Base-by-base conservation (phyloP, 2,113 vertebrate genomes). In the Onychostruthus taczanowskii region DNA sequence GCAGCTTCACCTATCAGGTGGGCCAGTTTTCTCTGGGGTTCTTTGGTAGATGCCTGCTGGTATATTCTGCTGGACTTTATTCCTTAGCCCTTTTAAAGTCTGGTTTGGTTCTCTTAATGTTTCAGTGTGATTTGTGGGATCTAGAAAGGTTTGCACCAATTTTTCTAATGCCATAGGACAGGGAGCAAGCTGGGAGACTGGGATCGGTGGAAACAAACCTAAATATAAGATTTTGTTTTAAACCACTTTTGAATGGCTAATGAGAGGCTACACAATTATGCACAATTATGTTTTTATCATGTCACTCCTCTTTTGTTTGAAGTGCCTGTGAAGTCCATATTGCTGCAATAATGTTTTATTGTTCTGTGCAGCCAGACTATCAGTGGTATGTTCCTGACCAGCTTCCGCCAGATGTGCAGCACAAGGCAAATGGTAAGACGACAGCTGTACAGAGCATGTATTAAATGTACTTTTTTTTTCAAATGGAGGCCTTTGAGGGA, bases 391-490 rank as follows among this genome's bases (percentile, higher is more conserved):
- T 97, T 97, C 95, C 95, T 44, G 97, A 97, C 96, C 96, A 95
- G 96, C 87, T 98, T 98, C 98, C 96, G 67, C 98, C 98, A 98
- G 98, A 98, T 97, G 98, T 95, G 89, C 96, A 95, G 93, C 96
- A 91, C 92, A 94, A 97, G 96, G 94, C 97, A 63, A 89, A 96
- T 89, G 97, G 98, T 98, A 97, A 98, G 97, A 94, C 93, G 97
- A 90, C 98, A 98, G 97, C 97, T 97, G 97, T 88, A 91, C 41
- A 43, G 79, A 95, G 55, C 63, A 43, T 88, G 93, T 94, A 96
- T 96, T 96, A 92, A 94, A 94, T 85, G 35, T 49, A 72, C 76
- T 97, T 91, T 94, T 95, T 95, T 84, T 87, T 37, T 27, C 37
- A 84, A 93, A 95, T 89, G 77, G 84, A 64, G 72, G 13, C 74